Percentiles rank a stretch among this genome's conserved stretches.
Evolutionary conservation across 2,888 invertebrate species (phyloP).

Genomic region (Salticus scenicus): DNA sequence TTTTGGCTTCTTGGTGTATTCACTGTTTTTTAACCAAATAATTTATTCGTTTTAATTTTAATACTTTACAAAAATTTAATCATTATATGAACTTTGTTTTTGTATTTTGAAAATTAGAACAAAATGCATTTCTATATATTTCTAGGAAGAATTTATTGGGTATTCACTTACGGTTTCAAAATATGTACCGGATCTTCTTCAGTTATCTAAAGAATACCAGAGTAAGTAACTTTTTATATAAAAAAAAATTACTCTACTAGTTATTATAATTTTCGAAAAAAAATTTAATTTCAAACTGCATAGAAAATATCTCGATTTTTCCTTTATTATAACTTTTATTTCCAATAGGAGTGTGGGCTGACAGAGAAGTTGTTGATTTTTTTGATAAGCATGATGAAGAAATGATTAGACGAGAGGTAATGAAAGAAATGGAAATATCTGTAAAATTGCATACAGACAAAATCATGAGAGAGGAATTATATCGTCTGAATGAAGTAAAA

Average conservation of each 20-base stretch:
- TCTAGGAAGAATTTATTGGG: conserved; percentile 78
- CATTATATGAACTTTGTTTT: no score
- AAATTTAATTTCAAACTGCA: no score
- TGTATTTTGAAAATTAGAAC: no score
- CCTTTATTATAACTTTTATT: no score
- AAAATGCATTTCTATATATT: no score
- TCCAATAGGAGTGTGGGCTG: conserved; percentile 46
- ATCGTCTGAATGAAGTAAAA: conserved; percentile 82
- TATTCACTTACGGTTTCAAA: conserved; percentile 81
- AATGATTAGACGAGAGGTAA: conserved; percentile 89
- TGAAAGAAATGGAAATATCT: conserved; percentile 87
- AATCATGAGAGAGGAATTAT: conserved; percentile 79
- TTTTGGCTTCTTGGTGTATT: no score
- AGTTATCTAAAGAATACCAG: conserved; percentile 46
- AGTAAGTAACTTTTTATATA: conserved; percentile 29
- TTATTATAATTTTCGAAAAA: no score
- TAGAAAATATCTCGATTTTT: no score
- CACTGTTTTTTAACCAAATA: no score
- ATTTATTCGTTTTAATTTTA: no score
- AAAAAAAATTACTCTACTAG: no score
- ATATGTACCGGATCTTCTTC: conserved; percentile 79
- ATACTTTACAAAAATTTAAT: no score
- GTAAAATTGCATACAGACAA: conserved; percentile 86
- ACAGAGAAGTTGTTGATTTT: conserved; percentile 78
- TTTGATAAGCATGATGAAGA: conserved; percentile 86